phyloP scores from a whole-genome alignment of 2,888 invertebrate species.

The Phlogophora meticulosa region DNA sequence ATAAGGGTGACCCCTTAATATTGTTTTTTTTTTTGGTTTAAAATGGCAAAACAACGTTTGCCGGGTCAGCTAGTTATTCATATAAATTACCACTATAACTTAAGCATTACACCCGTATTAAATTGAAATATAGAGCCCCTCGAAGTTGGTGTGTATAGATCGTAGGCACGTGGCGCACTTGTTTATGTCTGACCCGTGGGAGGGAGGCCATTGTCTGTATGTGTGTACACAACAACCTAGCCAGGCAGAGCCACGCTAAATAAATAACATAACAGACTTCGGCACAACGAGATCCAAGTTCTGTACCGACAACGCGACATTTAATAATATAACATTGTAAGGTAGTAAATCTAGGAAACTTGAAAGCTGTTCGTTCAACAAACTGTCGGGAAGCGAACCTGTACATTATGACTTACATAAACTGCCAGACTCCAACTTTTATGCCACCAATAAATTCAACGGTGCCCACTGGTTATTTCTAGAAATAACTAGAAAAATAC shows the following conservation, averaged over 20 bases:
- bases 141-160: constrained; percentile 27
- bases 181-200: constrained; percentile 45
- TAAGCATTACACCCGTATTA: background rate
- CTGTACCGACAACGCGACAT: constrained; percentile 50
- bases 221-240: constrained; percentile 14
- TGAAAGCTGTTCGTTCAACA: constrained; percentile 69
- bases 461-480: constrained; percentile 66
- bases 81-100: background rate
- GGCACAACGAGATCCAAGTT: constrained; percentile 43
- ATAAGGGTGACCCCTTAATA: too few relatives aligned
- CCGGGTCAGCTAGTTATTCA: too few relatives aligned
- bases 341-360: constrained; percentile 71
- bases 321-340: constrained; percentile 56
- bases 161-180: constrained; percentile 41
- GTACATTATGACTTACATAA: constrained; percentile 80
- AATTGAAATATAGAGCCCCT: constrained; percentile 28
- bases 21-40: too few relatives aligned
- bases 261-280: constrained; percentile 53
- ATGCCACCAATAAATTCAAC: constrained; percentile 82
- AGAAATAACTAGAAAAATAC: constrained; percentile 76
- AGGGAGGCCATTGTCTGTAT: constrained; percentile 42
- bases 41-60: too few relatives aligned
- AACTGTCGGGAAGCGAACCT: constrained; percentile 69
- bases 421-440: constrained; percentile 81
- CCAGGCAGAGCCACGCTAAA: constrained; percentile 41